A percentile compares a stretch with the other conserved stretches of the same genome.
Evolutionary conservation across 2,113 vertebrate genomes (phyloP).

Genomic region (Galbula dea): DNA sequence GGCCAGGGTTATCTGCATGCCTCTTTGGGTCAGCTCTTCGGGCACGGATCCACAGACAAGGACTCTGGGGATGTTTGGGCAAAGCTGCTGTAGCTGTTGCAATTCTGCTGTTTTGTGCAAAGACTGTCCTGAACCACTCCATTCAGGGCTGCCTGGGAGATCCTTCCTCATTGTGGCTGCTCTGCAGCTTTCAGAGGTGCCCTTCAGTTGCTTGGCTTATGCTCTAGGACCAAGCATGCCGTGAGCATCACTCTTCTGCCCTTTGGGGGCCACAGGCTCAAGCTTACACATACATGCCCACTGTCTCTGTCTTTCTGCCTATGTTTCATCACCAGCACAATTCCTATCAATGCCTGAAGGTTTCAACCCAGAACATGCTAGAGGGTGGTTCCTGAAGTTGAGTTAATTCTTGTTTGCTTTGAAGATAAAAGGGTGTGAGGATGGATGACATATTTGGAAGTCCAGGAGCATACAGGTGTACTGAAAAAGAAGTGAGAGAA

Average conservation of each 20-base stretch:
- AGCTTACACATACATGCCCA: background rate
- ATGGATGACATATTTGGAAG: background rate
- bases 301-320: background rate
- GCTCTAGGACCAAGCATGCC: background rate
- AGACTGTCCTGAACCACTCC: background rate
- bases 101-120: background rate
- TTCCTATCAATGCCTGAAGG: background rate
- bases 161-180: background rate
- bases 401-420: background rate
- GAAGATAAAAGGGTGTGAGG: background rate
- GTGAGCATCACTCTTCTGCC: background rate
- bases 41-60: fast-evolving
- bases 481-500: background rate
- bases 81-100: background rate
- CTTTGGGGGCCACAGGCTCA: background rate
- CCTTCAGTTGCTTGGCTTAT: background rate
- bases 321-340: background rate
- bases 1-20: background rate
- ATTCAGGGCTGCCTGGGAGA: background rate
- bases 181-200: background rate
- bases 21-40: background rate
- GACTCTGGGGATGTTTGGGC: background rate
- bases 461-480: background rate
- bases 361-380: background rate
- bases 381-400: background rate